These are phyloP conservation scores for Augochlora pura DNA, from an alignment of 1,140 invertebrate genomes.

Conservation along the genomic window DNA sequence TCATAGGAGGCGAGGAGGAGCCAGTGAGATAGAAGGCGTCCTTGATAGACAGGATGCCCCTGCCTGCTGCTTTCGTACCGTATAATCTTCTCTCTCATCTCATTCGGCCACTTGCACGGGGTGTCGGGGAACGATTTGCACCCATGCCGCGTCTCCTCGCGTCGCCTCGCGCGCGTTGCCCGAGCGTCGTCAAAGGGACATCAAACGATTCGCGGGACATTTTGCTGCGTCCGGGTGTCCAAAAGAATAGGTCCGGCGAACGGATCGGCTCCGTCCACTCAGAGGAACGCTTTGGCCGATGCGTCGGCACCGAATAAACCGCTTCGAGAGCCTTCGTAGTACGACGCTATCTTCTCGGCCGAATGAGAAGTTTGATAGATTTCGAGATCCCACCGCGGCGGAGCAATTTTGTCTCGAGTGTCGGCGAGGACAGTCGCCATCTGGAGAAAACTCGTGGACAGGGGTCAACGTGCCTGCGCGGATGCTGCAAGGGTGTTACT, in stretches of 20 bases:
- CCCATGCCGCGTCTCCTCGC: slow-evolving; percentile 51
- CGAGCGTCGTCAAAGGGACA: slow-evolving; percentile 23
- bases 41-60: slow-evolving; percentile 75
- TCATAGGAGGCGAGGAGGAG: slow-evolving; percentile 65
- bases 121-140: slow-evolving; percentile 71
- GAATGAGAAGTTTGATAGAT: neutral
- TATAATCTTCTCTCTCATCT: slow-evolving; percentile 75
- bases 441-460: too few relatives aligned
- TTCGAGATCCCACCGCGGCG: neutral
- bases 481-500: too few relatives aligned
- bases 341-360: neutral
- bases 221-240: slow-evolving; percentile 38
- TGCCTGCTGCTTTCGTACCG: slow-evolving; percentile 67
- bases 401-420: too few relatives aligned
- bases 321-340: neutral
- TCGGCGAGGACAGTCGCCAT: too few relatives aligned
- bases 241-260: neutral
- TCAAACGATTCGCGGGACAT: slow-evolving; percentile 33
- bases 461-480: too few relatives aligned
- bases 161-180: slow-evolving; percentile 18
- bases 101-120: slow-evolving; percentile 71
- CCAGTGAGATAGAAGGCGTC: slow-evolving; percentile 71
- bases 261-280: neutral
- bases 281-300: neutral
- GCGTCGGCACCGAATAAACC: neutral